phyloP scores from a whole-genome alignment of 2,888 invertebrate species.

The Baccha elongata region DNA sequence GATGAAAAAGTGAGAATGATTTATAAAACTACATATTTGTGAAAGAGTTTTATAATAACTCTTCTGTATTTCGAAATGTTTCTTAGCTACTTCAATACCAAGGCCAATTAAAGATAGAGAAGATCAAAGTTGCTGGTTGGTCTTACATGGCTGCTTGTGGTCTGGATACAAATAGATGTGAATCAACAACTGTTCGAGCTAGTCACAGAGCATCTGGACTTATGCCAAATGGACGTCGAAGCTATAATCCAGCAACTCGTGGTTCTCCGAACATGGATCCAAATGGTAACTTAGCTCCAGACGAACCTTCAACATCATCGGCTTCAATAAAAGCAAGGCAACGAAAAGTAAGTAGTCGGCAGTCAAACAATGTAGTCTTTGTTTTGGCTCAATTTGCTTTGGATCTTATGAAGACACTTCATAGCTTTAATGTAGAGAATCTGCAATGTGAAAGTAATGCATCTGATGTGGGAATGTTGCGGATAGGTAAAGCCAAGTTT shows the following conservation, averaged over 20 bases:
- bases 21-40: too few relatives aligned
- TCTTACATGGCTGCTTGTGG: conserved; percentile 99
- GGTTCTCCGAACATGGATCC: conserved; percentile 39
- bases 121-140: conserved; percentile 98
- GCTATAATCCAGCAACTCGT: conserved; percentile 74
- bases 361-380: conserved; percentile 83
- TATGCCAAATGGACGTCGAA: conserved; percentile 79
- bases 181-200: conserved; percentile 82
- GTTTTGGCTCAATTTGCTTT: conserved; percentile 89
- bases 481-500: conserved; percentile 76
- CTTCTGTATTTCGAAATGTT: background rate
- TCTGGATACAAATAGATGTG: conserved; percentile 88
- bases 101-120: conserved; percentile 90
- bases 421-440: conserved; percentile 85
- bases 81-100: conserved; percentile 85
- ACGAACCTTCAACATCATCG: conserved; percentile 58
- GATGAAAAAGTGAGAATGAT: conserved; percentile 86
- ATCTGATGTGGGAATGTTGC: conserved; percentile 79
- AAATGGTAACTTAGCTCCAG: conserved; percentile 24
- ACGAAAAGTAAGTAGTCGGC: conserved; percentile 77
- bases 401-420: conserved; percentile 87
- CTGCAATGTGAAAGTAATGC: conserved; percentile 83
- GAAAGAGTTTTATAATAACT: background rate
- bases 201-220: conserved; percentile 78
- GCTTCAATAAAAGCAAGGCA: conserved; percentile 58